Percentiles rank a stretch among this genome's conserved stretches.
Evolutionary conservation across 2,888 invertebrate genomes (phyloP).

Genomic region (Neoscelio sp.): DNA sequence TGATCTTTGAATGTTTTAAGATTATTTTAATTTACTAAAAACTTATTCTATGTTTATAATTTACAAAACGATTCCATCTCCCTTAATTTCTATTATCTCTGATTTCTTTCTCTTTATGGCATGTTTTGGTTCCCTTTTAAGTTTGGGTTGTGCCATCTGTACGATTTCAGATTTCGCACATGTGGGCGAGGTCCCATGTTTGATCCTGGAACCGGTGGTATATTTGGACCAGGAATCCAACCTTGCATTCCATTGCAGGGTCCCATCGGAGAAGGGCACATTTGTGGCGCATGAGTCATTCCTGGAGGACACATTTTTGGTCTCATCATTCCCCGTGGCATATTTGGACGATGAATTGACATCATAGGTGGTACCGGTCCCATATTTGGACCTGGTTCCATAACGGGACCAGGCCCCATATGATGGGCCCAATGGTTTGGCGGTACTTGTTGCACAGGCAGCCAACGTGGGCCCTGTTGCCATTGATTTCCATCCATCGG

Average conservation of each 20-base stretch:
- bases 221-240: no score
- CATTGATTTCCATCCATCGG: conserved; percentile 24
- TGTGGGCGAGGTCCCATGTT: conserved; percentile 2
- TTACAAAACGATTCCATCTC: no score
- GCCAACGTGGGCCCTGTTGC: conserved; percentile 20
- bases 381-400: conserved; percentile 17
- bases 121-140: not conserved
- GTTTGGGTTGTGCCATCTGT: conserved; percentile 26
- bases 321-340: conserved; percentile 18
- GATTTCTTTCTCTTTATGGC: not conserved
- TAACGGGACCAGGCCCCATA: not conserved
- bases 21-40: no score
- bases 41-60: no score
- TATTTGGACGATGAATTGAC: not conserved
- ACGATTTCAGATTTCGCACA: not conserved
- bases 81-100: no score
- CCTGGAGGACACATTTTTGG: conserved; percentile 8
- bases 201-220: no score
- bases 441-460: conserved; percentile 20
- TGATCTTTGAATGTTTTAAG: no score
- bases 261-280: conserved; percentile 15
- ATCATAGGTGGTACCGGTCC: conserved; percentile 1
- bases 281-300: conserved; percentile 15
- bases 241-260: conserved; percentile 4
- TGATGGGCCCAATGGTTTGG: conserved; percentile 4